Conservation (phyloP, 1,140 invertebrate species). For the Drosophila nigromelanica region DNA sequence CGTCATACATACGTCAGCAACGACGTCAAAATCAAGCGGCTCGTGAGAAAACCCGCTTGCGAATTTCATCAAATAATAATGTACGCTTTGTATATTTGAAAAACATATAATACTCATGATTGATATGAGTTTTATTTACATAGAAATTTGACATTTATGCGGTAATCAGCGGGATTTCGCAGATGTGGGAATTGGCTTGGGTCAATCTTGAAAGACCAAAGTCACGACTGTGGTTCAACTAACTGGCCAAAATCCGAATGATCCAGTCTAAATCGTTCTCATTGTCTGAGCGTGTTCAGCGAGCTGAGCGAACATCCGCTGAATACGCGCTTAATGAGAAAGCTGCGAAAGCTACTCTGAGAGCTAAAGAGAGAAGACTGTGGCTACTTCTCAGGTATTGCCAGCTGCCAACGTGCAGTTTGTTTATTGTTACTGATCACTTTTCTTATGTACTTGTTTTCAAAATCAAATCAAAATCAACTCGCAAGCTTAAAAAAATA, state of each 20-base stretch:
- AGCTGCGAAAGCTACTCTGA: neutral
- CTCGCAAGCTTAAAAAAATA: too few relatives aligned
- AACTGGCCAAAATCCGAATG: constrained; percentile 32
- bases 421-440: neutral
- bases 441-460: too few relatives aligned
- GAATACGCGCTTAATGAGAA: constrained; percentile 12
- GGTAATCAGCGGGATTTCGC: too few relatives aligned
- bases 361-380: neutral
- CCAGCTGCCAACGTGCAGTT: neutral
- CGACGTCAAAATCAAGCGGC: constrained; percentile 4
- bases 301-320: neutral
- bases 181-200: neutral
- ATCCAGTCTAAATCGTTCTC: constrained; percentile 41
- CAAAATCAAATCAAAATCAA: too few relatives aligned
- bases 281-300: neutral
- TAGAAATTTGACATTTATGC: too few relatives aligned
- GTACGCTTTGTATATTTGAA: neutral
- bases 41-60: neutral
- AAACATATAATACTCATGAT: too few relatives aligned
- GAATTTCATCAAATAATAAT: neutral
- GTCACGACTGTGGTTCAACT: neutral
- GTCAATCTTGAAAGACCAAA: neutral
- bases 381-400: neutral
- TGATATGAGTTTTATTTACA: too few relatives aligned
- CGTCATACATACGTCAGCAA: constrained; percentile 4